phyloP scores from a whole-genome alignment of 2,113 vertebrate genomes.

The Lasiurus borealis region DNA sequence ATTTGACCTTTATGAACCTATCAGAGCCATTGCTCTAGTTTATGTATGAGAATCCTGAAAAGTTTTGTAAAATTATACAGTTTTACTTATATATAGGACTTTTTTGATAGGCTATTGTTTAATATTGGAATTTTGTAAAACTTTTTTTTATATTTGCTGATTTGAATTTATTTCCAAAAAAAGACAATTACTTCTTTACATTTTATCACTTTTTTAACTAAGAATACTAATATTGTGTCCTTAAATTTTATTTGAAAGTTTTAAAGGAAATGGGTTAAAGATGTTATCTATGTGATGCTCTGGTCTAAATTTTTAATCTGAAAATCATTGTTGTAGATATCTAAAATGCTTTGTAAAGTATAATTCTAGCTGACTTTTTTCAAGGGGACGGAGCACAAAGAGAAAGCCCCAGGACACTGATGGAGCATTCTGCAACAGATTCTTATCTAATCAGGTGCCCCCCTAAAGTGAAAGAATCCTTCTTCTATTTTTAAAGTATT shows the following conservation, averaged over 20 bases:
- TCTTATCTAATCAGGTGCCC: background rate
- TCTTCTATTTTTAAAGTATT: background rate
- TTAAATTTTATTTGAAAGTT: background rate
- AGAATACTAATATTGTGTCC: background rate
- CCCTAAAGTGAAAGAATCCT: background rate
- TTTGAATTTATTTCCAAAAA: background rate
- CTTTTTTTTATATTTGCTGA: background rate
- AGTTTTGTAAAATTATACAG: background rate
- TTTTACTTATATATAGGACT: background rate
- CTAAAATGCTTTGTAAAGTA: background rate
- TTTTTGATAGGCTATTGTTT: background rate
- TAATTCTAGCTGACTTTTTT: background rate
- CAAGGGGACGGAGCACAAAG: background rate
- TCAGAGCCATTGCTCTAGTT: background rate
- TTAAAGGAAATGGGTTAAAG: background rate
- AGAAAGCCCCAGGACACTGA: background rate
- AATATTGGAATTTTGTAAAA: background rate
- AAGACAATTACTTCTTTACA: background rate
- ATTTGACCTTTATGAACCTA: background rate
- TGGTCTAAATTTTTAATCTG: background rate
- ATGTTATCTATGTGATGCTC: background rate
- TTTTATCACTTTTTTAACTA: background rate
- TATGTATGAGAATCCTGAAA: background rate
- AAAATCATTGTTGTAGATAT: background rate
- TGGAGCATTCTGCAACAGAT: rapidly evolving